A percentile compares a stretch with the other conserved stretches of the same genome.
These are phyloP conservation scores for Hyalella azteca DNA, from an alignment of 2,888 invertebrate genomes.

Conservation along the genomic window DNA sequence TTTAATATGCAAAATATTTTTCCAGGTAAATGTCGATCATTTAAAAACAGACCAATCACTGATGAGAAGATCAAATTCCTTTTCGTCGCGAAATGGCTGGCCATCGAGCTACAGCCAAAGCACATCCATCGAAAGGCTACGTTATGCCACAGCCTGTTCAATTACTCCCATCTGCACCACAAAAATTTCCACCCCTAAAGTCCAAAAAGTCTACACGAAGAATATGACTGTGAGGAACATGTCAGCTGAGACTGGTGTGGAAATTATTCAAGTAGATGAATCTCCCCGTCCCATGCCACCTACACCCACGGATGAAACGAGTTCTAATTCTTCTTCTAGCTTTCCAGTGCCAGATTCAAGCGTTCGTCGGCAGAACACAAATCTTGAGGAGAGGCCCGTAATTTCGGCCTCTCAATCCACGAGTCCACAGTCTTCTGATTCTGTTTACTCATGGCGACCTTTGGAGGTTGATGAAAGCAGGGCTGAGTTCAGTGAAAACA, in stretches of 20 bases:
- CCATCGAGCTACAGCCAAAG: too few species aligned
- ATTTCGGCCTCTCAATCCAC: not conserved
- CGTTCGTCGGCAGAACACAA: too few species aligned
- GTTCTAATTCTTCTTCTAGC: not conserved
- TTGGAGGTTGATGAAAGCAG: not conserved
- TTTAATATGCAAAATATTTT: too few species aligned
- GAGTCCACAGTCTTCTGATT: not conserved
- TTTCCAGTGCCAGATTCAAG: not conserved
- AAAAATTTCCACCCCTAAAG: not conserved
- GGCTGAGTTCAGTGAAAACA: not conserved
- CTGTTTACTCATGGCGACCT: not conserved
- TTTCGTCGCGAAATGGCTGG: too few species aligned
- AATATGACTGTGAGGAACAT: not conserved
- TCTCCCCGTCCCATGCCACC: not conserved
- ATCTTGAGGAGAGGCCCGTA: too few species aligned
- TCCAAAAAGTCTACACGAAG: not conserved
- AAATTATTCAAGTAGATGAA: slow-evolving; percentile 2
- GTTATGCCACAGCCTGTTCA: not conserved
- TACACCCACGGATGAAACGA: not conserved
- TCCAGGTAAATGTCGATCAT: too few species aligned
- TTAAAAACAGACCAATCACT: too few species aligned
- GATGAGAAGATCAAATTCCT: too few species aligned
- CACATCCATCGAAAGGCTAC: too few species aligned
- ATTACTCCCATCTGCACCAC: not conserved
- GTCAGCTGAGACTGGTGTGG: not conserved